Evolutionary conservation across 2,113 vertebrate species (phyloP), one percentile per base, ranked within the genome.

Genomic region (Sinocyclocheilus maitianheensis): DNA sequence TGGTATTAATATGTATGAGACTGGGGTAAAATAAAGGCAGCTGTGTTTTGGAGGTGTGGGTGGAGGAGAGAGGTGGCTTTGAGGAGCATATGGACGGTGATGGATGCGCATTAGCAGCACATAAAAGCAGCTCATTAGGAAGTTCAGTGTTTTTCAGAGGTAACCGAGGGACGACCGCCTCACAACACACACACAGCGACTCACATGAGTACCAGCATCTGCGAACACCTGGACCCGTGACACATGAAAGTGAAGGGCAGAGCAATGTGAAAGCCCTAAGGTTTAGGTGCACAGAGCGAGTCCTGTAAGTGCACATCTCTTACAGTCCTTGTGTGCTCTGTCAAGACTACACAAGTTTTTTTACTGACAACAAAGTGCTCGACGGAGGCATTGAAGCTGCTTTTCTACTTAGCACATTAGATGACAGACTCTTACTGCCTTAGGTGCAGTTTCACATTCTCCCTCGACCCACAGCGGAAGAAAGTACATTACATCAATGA

Each of bases 41-140:
- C 34, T 74, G 55, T 13, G 67, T 82, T 81, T 83, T 60, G 20
- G 71, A 53, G 79, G 37, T 63, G 75, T 69, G 40, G 81, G 91
- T 89, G 92, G 89, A 76, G 65, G 77, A 90, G 89, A 91, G 91
- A 60, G 79, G 43, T 84, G 48, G 46, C 92, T 94, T 92, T 92
- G 95, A 95, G 93, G 94, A 97, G 92, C 97, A 99, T 98, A 98
- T 99, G 98, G 97, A 97, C 95, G 95, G 95, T 95, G 94, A 96
- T 89, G 96, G 96, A 96, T 97, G 97, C 98, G 95, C 97, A 97
- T 97, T 97, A 97, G 95, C 95, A 97, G 96, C 96, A 96, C 96
- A 97, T 98, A 97, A 98, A 98, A 98, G 95, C 95, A 96, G 95
- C 97, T 99, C 97, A 97, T 99, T 99, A 99, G 97, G 97, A 97